Evolutionary conservation across 2,888 invertebrate genomes (phyloP).

Genomic region (Drosophila emarginata): DNA sequence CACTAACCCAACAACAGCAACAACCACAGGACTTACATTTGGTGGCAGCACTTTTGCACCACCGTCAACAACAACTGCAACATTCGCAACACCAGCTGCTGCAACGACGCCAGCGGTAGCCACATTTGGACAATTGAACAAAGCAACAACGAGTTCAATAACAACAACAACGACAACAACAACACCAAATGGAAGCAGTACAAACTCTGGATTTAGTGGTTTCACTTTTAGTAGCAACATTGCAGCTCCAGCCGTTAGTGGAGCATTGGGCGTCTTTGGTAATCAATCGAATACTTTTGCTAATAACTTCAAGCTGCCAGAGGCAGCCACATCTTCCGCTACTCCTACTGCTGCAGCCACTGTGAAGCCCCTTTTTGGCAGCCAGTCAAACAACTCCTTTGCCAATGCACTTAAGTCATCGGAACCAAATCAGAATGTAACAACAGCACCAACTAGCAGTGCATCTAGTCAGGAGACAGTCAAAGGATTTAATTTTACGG

Average conservation of each 20-base stretch:
- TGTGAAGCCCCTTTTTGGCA: background rate
- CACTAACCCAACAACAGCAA: background rate
- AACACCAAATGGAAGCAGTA: too few relatives aligned
- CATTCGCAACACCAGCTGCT: background rate
- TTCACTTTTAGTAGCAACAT: background rate
- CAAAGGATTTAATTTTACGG: slow-evolving; percentile 20
- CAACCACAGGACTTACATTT: slow-evolving; percentile 18
- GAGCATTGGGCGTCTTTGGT: slow-evolving; percentile 15
- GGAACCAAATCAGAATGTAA: background rate
- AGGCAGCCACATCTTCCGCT: background rate
- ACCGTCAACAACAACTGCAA: background rate
- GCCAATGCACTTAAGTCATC: background rate
- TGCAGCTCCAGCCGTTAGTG: background rate
- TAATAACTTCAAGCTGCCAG: background rate
- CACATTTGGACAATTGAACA: slow-evolving; percentile 4
- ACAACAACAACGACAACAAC: background rate
- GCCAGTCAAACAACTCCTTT: background rate
- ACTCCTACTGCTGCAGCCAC: background rate
- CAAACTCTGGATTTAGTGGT: background rate
- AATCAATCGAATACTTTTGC: slow-evolving; percentile 16
- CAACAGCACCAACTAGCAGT: background rate
- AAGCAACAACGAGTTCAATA: background rate
- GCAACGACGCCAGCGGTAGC: background rate
- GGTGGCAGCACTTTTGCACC: background rate
- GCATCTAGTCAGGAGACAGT: slow-evolving; percentile 2